These are phyloP conservation scores for Stegana nigrithorax DNA, from an alignment of 2,888 invertebrate genomes.

Conservation along the genomic window DNA sequence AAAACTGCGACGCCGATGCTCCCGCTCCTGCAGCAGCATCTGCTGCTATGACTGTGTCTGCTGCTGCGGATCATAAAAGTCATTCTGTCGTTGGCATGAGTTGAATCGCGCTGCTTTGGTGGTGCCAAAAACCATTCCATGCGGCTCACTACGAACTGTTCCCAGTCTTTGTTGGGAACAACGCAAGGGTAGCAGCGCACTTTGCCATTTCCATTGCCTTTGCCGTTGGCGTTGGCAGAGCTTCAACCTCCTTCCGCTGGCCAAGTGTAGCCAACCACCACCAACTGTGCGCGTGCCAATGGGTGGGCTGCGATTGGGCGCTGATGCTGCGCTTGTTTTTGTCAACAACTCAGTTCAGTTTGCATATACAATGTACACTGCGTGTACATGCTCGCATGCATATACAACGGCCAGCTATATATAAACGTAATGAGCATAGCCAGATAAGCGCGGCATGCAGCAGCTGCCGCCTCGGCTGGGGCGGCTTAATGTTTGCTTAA, in stretches of 20 bases:
- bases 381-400: constrained; percentile 34
- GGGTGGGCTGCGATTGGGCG: constrained; percentile 35
- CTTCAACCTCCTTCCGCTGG: background rate
- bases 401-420: constrained; percentile 1
- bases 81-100: background rate
- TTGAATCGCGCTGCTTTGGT: background rate
- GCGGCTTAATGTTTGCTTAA: constrained; percentile 34
- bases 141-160: background rate
- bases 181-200: background rate
- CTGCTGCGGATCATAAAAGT: constrained; percentile 9
- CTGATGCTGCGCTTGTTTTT: background rate
- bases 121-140: background rate
- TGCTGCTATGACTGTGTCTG: background rate
- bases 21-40: background rate
- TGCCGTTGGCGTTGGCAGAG: background rate
- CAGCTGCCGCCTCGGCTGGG: no score
- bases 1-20: background rate
- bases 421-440: background rate
- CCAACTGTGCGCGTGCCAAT: constrained; percentile 37
- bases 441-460: background rate
- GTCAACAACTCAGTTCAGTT: constrained; percentile 19
- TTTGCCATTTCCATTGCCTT: background rate
- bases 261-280: background rate
- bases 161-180: constrained; percentile 6
- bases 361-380: constrained; percentile 14